A percentile compares a stretch with the other conserved stretches of the same genome.
phyloP scores from a whole-genome alignment of 2,113 vertebrate species.

The Propithecus coquereli region DNA sequence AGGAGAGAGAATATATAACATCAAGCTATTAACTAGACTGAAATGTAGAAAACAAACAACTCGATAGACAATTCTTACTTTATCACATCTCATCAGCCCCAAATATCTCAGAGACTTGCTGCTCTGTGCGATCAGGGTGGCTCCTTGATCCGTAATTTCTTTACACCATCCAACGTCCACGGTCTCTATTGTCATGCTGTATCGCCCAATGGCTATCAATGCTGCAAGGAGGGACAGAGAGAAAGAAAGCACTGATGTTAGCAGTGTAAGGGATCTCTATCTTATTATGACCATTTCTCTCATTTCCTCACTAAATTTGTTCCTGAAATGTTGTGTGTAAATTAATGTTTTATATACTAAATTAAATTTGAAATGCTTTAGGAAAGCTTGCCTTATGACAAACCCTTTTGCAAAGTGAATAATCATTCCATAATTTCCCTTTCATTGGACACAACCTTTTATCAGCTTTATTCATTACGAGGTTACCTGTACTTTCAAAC shows the following conservation, averaged over 20 bases:
- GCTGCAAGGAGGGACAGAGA: conserved; percentile 82
- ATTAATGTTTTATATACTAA: conserved; percentile 44
- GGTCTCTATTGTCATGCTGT: conserved; percentile 97
- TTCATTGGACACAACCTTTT: conserved; percentile 36
- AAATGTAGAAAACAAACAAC: not conserved
- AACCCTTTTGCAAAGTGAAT: conserved; percentile 49
- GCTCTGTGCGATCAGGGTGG: conserved; percentile 96
- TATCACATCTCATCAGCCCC: conserved; percentile 98
- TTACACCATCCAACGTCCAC: conserved; percentile 99
- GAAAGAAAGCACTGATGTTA: not conserved
- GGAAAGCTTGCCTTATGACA: conserved; percentile 46
- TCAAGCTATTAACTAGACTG: not conserved
- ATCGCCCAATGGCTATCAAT: conserved; percentile 95
- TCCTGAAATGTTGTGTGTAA: conserved; percentile 54
- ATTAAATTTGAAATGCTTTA: conserved; percentile 67
- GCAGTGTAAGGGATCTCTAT: not conserved
- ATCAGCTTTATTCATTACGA: conserved; percentile 47
- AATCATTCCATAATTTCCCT: conserved; percentile 57
- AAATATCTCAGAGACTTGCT: conserved; percentile 97
- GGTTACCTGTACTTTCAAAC: conserved; percentile 55
- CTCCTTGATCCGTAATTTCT: conserved; percentile 97
- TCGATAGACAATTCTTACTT: conserved; percentile 85
- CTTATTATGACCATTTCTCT: not conserved
- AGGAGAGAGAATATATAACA: not conserved
- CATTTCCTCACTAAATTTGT: conserved; percentile 60